Evolutionary conservation across 2,888 invertebrate species (phyloP).

Genomic region (Resseliella maxima): DNA sequence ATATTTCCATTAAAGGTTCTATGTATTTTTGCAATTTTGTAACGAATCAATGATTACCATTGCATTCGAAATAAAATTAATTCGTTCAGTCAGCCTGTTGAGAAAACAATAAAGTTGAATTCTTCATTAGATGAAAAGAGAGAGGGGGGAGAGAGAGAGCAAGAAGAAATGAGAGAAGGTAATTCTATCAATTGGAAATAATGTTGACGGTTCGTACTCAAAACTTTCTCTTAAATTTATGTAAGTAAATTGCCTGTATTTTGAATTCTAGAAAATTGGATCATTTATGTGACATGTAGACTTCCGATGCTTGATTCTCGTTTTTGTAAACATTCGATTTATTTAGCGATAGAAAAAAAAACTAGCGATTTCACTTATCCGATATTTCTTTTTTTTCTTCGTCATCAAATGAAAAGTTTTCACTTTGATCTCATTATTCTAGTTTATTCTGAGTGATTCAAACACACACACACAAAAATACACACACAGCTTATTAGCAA

Average conservation of each 20-base stretch:
- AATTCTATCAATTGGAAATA: too few species aligned
- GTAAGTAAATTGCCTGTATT: too few species aligned
- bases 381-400: neutral
- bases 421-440: conserved; percentile 29
- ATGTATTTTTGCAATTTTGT: too few species aligned
- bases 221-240: neutral
- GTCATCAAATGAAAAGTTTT: neutral
- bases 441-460: neutral
- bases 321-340: neutral
- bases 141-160: too few species aligned
- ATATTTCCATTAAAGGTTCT: too few species aligned
- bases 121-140: too few species aligned
- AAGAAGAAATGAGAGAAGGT: too few species aligned
- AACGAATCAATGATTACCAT: too few species aligned
- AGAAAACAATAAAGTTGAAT: too few species aligned
- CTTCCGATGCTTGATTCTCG: neutral
- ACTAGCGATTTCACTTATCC: conserved; percentile 10
- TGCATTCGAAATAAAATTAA: too few species aligned
- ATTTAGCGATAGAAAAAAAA: neutral
- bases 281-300: neutral
- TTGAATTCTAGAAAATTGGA: conserved; percentile 1
- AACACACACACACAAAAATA: neutral
- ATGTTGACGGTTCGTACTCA: neutral
- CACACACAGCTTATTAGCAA: neutral
- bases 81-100: too few species aligned